Base-by-base conservation (phyloP, 1,140 invertebrate species). In the Oscheius sp. region DNA sequence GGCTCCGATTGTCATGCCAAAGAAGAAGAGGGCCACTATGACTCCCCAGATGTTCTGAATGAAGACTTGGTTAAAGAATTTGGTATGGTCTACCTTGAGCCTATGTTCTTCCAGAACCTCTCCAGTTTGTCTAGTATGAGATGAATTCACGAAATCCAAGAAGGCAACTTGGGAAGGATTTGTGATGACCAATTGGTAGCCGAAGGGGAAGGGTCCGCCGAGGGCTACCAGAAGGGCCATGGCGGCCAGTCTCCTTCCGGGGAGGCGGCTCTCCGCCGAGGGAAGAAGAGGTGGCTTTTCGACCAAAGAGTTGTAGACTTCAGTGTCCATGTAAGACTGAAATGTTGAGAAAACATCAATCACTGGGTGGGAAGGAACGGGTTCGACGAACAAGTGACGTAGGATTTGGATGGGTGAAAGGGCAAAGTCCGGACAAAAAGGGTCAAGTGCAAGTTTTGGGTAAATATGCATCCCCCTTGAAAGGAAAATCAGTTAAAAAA, bases 141-240 rank as follows among this genome's bases (percentile, higher is more conserved):
- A 15, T 69, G 23, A 31, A 23, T 80, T 65, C 26, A 79, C 32
- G 45, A 79, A 79, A 2, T 35, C 15, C 18, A 81, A 66, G 46
- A 79, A 79, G 15, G 78, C 77, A n/a, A 20, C 49, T 26, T 79
- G 78, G 2, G 79, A 77, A 20, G 78, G 78, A 69, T 79, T 79
- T 29, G 78, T 79, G 26, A 80, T 62, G 23, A 74, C 79, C 15
- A 79, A 29, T 49, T 79, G 79, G 34, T 76, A 80, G 29, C 78
- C 78, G 46, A 79, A 80, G 42, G 81, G 78, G 35, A 79, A 79
- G 28, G 79, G 79, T 13, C 78, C 78, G 26, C 79, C 71, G 10
- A 81, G 63, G 26, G 77, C 69, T 31, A 79, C 65, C 35, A 79
- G 42, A 18, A 79, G 68, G 13, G 78, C 77, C 29, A 62, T 55